phyloP scores from a whole-genome alignment of 2,113 vertebrate species.

The Gymnogyps californianus region DNA sequence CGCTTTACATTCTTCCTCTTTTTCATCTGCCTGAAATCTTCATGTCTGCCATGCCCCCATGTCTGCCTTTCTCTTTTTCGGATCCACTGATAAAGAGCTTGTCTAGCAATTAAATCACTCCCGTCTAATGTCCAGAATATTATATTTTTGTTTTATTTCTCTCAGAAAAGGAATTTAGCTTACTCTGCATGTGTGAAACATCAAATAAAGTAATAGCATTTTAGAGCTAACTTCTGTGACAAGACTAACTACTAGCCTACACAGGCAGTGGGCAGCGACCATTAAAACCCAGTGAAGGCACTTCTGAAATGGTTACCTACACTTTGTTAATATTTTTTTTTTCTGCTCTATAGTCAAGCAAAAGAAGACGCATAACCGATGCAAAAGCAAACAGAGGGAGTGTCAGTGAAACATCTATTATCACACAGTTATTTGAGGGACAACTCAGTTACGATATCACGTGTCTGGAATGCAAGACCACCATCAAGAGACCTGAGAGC shows the following conservation, averaged over 20 bases:
- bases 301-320: background rate
- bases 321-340: background rate
- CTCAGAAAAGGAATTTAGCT: background rate
- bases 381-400: background rate
- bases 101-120: background rate
- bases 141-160: background rate
- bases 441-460: conserved; percentile 72
- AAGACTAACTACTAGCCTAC: too few species aligned
- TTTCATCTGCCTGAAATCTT: background rate
- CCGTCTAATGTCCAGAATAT: background rate
- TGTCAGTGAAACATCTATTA: conserved; percentile 67
- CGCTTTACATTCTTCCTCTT: background rate
- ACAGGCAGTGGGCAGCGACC: background rate
- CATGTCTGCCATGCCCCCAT: accelerated
- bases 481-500: conserved; percentile 68
- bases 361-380: background rate
- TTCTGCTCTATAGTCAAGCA: conserved; percentile 23
- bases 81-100: background rate
- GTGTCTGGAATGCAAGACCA: conserved; percentile 76
- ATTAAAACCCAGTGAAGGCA: background rate
- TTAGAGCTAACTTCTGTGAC: background rate
- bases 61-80: background rate
- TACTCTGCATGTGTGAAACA: background rate
- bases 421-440: conserved; percentile 84
- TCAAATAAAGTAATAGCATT: background rate